Conservation (phyloP, 2,797 vertebrate species). For the Novumbra hubbsi region DNA sequence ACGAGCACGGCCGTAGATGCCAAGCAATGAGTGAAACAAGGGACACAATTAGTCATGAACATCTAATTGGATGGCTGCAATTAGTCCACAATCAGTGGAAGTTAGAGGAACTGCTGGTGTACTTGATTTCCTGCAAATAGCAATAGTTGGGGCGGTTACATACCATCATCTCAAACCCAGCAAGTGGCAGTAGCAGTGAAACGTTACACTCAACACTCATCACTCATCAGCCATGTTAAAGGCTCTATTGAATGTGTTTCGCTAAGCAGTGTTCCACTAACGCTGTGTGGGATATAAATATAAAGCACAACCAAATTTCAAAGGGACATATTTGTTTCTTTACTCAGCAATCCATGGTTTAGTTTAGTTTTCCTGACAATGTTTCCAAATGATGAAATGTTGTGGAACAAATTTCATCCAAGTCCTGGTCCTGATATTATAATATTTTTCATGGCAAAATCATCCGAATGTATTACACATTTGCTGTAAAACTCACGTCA, state of each 20-base stretch:
- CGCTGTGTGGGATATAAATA: background rate
- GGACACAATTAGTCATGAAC: background rate
- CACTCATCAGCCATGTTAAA: background rate
- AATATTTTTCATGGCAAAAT: too few relatives aligned
- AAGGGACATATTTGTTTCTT: too few relatives aligned
- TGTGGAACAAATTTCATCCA: too few relatives aligned
- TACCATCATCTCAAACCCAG: background rate
- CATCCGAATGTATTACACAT: too few relatives aligned
- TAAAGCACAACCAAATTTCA: too few relatives aligned
- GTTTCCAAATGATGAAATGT: too few relatives aligned
- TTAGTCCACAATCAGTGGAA: constrained; percentile 3
- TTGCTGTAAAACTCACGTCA: too few relatives aligned
- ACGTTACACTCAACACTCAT: background rate
- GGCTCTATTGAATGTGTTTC: too few relatives aligned
- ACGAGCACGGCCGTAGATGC: background rate
- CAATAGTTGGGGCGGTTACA: background rate
- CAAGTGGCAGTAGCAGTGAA: background rate
- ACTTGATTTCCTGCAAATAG: background rate
- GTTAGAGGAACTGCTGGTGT: background rate
- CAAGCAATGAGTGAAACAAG: background rate
- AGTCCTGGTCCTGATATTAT: too few relatives aligned
- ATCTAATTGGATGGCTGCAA: background rate
- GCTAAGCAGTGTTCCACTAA: too few relatives aligned
- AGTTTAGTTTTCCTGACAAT: too few relatives aligned
- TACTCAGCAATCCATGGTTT: too few relatives aligned